Percentiles rank a stretch among this genome's conserved stretches.
Conservation (phyloP, 2,113 vertebrate genomes). For the Panurus biarmicus region DNA sequence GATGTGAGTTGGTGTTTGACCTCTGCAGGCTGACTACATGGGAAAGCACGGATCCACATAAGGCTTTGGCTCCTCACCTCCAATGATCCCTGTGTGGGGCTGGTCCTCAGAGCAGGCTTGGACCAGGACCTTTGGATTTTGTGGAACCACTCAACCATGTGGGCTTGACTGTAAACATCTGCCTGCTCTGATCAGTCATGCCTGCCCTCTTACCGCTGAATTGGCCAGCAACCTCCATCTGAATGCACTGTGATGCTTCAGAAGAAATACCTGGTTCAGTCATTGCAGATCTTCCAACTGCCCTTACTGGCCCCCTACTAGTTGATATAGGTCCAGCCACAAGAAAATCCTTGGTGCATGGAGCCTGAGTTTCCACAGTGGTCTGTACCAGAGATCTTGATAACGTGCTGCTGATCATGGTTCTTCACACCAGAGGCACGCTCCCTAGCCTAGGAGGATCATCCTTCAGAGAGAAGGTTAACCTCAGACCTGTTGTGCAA, state of each 20-base stretch:
- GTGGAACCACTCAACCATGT: accelerated
- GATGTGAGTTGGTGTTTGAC: neutral
- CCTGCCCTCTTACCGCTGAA: neutral
- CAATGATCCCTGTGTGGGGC: accelerated
- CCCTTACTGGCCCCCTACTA: neutral
- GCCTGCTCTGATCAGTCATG: neutral
- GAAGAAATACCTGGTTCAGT: neutral
- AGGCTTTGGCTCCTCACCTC: neutral
- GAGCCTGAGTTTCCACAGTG: neutral
- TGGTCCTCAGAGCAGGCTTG: neutral
- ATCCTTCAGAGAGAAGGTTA: neutral
- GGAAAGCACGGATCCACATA: neutral
- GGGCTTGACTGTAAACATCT: neutral
- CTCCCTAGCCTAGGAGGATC: neutral
- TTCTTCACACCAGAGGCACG: neutral
- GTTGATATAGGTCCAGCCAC: neutral
- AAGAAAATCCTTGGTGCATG: neutral
- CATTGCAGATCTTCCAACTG: neutral
- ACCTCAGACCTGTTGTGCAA: neutral
- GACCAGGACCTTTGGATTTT: neutral
- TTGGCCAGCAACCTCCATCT: neutral
- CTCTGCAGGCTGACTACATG: neutral
- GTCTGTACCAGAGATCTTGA: neutral
- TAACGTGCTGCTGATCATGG: neutral
- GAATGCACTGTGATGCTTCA: neutral